Evolutionary conservation across 2,113 vertebrate species (phyloP).

Genomic region (Porphyrio hochstetteri): DNA sequence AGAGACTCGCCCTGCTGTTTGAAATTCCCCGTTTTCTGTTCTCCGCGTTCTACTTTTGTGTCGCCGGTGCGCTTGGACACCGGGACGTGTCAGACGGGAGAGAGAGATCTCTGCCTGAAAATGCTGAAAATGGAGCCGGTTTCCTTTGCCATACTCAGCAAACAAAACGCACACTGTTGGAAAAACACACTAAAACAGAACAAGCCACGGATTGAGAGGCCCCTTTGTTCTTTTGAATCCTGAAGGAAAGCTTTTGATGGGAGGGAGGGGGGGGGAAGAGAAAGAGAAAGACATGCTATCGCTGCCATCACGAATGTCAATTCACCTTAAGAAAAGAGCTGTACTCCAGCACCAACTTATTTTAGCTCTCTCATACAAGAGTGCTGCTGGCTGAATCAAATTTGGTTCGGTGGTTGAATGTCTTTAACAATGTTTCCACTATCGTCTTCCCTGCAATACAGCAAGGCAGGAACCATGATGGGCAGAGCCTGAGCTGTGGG

Average conservation of each 20-base stretch:
- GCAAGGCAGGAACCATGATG: background rate
- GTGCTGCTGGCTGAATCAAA: background rate
- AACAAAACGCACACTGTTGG: background rate
- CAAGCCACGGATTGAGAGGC: background rate
- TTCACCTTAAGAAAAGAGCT: background rate
- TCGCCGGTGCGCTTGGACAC: background rate
- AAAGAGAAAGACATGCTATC: background rate
- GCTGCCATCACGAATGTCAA: background rate
- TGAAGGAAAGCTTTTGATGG: background rate
- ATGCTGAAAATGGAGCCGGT: background rate
- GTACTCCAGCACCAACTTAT: background rate
- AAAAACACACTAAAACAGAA: background rate
- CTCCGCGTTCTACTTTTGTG: background rate
- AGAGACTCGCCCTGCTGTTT: background rate
- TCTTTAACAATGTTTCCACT: background rate
- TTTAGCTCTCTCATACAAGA: background rate
- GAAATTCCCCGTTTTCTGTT: background rate
- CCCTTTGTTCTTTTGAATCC: constrained; percentile 25
- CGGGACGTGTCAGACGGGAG: background rate
- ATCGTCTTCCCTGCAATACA: background rate
- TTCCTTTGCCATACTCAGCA: background rate
- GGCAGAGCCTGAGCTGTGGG: background rate
- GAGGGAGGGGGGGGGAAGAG: accelerated
- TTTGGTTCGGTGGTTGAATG: background rate
- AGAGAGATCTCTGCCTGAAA: background rate